Percentiles rank a stretch among this genome's conserved stretches.
Conservation (phyloP, 2,888 invertebrate genomes). For the Drosophila incognita region DNA sequence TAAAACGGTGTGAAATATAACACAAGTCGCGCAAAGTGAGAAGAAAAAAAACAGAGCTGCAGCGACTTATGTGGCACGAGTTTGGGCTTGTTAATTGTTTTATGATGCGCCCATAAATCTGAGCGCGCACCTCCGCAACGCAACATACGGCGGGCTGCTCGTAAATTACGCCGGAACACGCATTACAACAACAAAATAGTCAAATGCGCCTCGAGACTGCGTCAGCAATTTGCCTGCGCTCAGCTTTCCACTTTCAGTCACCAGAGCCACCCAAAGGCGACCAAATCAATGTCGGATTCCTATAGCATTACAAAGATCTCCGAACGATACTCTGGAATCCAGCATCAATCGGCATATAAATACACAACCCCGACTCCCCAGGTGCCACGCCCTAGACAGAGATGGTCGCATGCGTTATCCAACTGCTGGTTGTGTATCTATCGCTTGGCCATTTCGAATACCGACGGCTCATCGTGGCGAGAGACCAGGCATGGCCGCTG, state of each 20-base stretch:
- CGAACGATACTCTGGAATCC: slow-evolving; percentile 48
- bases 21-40: slow-evolving; percentile 47
- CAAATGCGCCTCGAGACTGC: slow-evolving; percentile 50
- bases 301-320: slow-evolving; percentile 54
- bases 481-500: slow-evolving; percentile 50
- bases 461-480: slow-evolving; percentile 68
- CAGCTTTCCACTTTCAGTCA: slow-evolving; percentile 12
- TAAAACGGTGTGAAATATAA: slow-evolving; percentile 78
- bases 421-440: slow-evolving; percentile 53
- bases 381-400: slow-evolving; percentile 68
- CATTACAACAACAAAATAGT: slow-evolving; percentile 64
- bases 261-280: not conserved
- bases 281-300: slow-evolving; percentile 16
- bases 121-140: slow-evolving; percentile 41
- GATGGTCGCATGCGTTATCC: slow-evolving; percentile 57
- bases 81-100: slow-evolving; percentile 81
- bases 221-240: slow-evolving; percentile 52
- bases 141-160: slow-evolving; percentile 70
- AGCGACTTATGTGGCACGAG: slow-evolving; percentile 81
- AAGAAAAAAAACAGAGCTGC: slow-evolving; percentile 9
- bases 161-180: slow-evolving; percentile 68
- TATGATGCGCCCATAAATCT: slow-evolving; percentile 81
- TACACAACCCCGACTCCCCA: slow-evolving; percentile 2
- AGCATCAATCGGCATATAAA: slow-evolving; percentile 65
- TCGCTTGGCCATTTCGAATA: slow-evolving; percentile 44